Base-by-base conservation (phyloP, 92 coral and sea anemone genomes). In the Porites lobata region DNA sequence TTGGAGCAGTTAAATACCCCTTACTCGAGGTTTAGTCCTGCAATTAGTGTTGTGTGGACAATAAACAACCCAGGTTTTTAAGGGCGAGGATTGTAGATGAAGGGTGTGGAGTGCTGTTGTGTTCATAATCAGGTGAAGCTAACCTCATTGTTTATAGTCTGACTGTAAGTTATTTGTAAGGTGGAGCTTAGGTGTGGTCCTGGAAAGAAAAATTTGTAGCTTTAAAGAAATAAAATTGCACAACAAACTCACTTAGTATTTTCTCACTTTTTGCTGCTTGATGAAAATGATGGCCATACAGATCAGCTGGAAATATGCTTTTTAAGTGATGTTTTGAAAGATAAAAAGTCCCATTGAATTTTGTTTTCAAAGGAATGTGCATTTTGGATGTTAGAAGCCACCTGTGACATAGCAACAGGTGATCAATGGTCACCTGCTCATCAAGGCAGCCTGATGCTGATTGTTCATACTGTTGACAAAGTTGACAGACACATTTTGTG, bases 121-220 rank as follows among this genome's bases (percentile, higher is more conserved):
- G 78, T 21, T 47, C 54, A 59, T 56, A 47, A 51, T 13, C 43
- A 26, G 69, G 80, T 74, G 74, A 62, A 84, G 52, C 65, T 47
- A 47, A 22, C 53, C n/a, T 57, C 70, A 81, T 70, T 82, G 78
- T 82, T 82, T 82, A 82, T 78, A 57, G 5, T 58, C 76, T 82
- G 86, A 58, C 13, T 56, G 61, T 68, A 50, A 76, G 18, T 80
- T 50, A 82, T 50, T 17, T 56, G 7, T 54, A 54, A 74, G 86
- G 86, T 70, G 86, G 77, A 82, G 86, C 71, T 58, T 57, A 78
- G 86, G 86, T 58, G 86, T 57, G 86, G 86, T 32, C 8, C 14
- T n/a, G 0, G 10, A 1, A n/a, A 14, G 32, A 22, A 5, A 50
- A 70, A 51, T 56, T 5, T 9, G 14, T n/a, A 32, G 18, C 18